Evolutionary conservation across 2,888 invertebrate species (phyloP).

Genomic region (Lamproptera curius): DNA sequence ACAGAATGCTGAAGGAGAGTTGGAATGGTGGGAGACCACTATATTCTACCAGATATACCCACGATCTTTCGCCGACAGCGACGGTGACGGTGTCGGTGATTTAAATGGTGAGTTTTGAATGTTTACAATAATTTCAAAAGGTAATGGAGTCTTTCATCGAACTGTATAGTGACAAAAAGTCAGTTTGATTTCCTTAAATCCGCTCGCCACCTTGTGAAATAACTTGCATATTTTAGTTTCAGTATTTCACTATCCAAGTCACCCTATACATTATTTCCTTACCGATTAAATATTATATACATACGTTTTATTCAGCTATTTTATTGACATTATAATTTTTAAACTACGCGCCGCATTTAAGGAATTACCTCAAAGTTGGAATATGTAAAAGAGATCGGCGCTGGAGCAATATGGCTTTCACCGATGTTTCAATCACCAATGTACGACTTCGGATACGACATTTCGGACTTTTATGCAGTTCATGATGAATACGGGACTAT

Average conservation of each 20-base stretch:
- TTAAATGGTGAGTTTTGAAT: slow-evolving; percentile 66
- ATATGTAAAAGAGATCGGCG: slow-evolving; percentile 82
- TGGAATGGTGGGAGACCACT: slow-evolving; percentile 87
- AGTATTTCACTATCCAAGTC: too few species aligned
- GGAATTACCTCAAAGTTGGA: slow-evolving; percentile 80
- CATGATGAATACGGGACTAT: slow-evolving; percentile 85
- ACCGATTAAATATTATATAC: too few species aligned
- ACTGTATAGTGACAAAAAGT: too few species aligned
- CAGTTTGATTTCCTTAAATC: too few species aligned
- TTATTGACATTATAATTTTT: too few species aligned
- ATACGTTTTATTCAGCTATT: too few species aligned
- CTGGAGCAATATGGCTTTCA: slow-evolving; percentile 85
- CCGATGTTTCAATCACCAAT: slow-evolving; percentile 86
- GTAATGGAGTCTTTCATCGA: too few species aligned
- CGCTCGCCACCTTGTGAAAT: too few species aligned
- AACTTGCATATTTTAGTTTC: too few species aligned
- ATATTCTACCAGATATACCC: slow-evolving; percentile 89
- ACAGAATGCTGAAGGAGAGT: slow-evolving; percentile 35
- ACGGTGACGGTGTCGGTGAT: slow-evolving; percentile 85
- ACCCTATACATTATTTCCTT: too few species aligned
- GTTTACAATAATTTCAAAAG: too few species aligned
- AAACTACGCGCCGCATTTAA: too few species aligned
- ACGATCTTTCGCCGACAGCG: slow-evolving; percentile 86
- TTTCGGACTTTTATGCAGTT: slow-evolving; percentile 83
- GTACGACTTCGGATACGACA: slow-evolving; percentile 90